Evolutionary conservation across 35 echinoderm and acorn worm species (phyloP), one percentile per base, ranked within the genome.

Genomic region (Antedon bifida): DNA sequence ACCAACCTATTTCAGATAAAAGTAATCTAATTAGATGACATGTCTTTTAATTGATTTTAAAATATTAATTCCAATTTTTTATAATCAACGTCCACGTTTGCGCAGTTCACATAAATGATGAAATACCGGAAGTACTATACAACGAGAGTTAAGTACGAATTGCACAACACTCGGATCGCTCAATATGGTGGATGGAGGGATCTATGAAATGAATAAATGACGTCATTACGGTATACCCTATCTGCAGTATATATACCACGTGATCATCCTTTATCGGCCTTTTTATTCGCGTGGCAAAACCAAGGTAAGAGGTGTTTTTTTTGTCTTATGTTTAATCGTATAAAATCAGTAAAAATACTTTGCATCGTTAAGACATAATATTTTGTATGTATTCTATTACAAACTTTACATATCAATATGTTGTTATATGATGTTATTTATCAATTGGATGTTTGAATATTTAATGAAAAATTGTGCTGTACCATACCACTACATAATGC

Each of bases 231-330:
- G 7, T 10, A 30, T 36, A 34, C 78, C 78, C 78, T 39, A 16
- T 13, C 9, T 26, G 12, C 34, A 38, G n/a, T 80, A 80, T 80
- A 80, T 38, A 80, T 80, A 80, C 78, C 78, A 80, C 78, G 78
- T 80, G 78, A 80, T 38, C 26, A 23, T 10, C 78, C 0, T 29
- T 38, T 36, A 9, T 35, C 78, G 13, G 32, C 34, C 78, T 80
- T 38, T 80, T 80, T 36, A 36, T 80, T 36, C 78, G 34, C 78
- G 78, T 80, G 78, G 78, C 78, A 36, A 13, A 39, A 26, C 36
- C 32, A 29, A 36, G 78, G 78, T 80, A 80, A 80, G 78, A 3
- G 26, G 30, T 1, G 34, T 78, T 78, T 78, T 30, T 31, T 1
- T 34, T 17, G 30, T 1, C 5, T 32, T 16, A 30, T 31, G 14